Evolutionary conservation across 2,113 vertebrate species (phyloP).

Genomic region (Alethe castanea): DNA sequence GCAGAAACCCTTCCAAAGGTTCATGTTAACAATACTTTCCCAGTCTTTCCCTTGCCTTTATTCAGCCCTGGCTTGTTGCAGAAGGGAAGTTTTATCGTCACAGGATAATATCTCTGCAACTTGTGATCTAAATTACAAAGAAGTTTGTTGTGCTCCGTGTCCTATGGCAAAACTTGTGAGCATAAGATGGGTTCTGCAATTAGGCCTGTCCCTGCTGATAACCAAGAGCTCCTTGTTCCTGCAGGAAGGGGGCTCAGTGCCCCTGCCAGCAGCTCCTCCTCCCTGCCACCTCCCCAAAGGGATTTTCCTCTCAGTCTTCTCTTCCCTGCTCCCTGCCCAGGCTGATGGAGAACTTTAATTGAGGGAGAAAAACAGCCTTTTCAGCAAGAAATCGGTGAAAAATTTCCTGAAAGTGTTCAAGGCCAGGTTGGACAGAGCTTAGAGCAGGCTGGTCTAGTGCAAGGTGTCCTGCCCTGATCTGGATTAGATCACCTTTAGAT

Average conservation of each 20-base stretch:
- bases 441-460: neutral
- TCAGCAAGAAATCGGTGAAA: neutral
- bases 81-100: slow-evolving; percentile 1
- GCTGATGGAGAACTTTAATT: neutral
- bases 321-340: neutral
- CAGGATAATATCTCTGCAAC: slow-evolving; percentile 16
- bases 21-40: neutral
- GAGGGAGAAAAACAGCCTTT: neutral
- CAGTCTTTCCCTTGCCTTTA: neutral
- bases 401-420: neutral
- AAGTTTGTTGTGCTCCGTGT: neutral
- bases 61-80: neutral
- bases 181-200: neutral
- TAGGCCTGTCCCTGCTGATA: neutral
- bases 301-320: neutral
- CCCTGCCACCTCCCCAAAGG: neutral
- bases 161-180: slow-evolving; percentile 57
- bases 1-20: neutral
- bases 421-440: accelerated
- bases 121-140: slow-evolving; percentile 56
- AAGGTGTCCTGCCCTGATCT: neutral
- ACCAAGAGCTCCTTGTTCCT: slow-evolving; percentile 22
- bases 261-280: neutral
- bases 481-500: neutral
- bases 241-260: neutral